These are phyloP conservation scores for Arion vulgaris DNA, from an alignment of 1,140 invertebrate genomes.

Conservation along the genomic window DNA sequence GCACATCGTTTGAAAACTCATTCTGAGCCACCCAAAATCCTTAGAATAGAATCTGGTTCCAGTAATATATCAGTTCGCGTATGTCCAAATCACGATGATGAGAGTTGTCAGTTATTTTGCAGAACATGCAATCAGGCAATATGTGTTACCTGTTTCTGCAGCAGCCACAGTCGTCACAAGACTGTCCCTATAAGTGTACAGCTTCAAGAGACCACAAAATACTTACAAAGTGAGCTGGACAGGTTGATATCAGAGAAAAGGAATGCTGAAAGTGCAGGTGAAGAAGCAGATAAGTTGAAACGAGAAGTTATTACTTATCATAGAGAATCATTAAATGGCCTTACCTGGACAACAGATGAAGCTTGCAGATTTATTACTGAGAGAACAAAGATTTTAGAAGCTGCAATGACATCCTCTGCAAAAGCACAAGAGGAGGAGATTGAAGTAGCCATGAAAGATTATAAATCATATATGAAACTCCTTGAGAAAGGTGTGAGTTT, in stretches of 20 bases:
- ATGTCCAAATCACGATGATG: constrained; percentile 55
- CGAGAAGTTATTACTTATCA: constrained; percentile 41
- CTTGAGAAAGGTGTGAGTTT: constrained; percentile 54
- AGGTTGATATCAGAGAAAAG: constrained; percentile 45
- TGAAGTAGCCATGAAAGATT: constrained; percentile 46
- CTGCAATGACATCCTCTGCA: background rate
- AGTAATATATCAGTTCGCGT: constrained; percentile 48
- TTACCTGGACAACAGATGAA: background rate
- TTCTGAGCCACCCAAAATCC: constrained; percentile 53
- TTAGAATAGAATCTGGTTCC: constrained; percentile 57
- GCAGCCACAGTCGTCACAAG: constrained; percentile 57
- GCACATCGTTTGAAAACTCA: constrained; percentile 62
- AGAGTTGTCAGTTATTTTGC: constrained; percentile 61
- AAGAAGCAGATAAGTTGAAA: background rate
- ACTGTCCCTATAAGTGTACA: constrained; percentile 59
- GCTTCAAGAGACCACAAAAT: constrained; percentile 47
- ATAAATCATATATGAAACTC: constrained; percentile 49
- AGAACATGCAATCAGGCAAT: constrained; percentile 54
- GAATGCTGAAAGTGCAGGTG: background rate
- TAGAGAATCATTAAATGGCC: constrained; percentile 9
- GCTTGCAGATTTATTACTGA: constrained; percentile 23
- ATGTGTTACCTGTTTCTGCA: constrained; percentile 60
- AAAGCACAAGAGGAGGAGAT: constrained; percentile 46
- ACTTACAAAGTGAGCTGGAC: constrained; percentile 57
- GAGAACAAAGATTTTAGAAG: background rate